These are phyloP conservation scores for Bembecia ichneumoniformis DNA, from an alignment of 2,888 invertebrate genomes.

Conservation along the genomic window DNA sequence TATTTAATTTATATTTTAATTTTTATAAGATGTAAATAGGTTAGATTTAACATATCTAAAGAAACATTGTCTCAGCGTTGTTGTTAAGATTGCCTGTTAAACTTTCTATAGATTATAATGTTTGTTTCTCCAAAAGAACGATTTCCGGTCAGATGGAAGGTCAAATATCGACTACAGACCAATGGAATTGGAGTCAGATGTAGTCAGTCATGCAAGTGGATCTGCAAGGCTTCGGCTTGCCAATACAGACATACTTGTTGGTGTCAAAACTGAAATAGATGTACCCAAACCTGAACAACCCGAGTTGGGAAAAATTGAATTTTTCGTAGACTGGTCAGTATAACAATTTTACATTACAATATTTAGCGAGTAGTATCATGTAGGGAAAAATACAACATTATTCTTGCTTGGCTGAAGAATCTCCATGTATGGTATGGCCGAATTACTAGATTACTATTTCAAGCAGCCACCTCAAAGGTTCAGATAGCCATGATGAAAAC, in stretches of 20 bases:
- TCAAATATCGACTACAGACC: slow-evolving; percentile 84
- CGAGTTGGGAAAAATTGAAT: slow-evolving; percentile 89
- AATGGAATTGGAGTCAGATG: slow-evolving; percentile 88
- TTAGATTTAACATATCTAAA: too few relatives aligned
- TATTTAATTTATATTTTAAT: too few relatives aligned
- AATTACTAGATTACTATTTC: too few relatives aligned
- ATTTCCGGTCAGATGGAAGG: slow-evolving; percentile 89
- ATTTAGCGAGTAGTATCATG: neutral
- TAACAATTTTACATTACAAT: neutral
- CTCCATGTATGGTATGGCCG: too few relatives aligned
- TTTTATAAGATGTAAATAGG: too few relatives aligned
- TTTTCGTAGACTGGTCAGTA: slow-evolving; percentile 94
- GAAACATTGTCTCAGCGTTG: too few relatives aligned
- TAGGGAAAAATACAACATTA: neutral
- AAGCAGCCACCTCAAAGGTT: too few relatives aligned
- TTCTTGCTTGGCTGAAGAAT: too few relatives aligned
- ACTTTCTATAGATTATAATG: neutral
- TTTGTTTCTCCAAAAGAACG: slow-evolving; percentile 73
- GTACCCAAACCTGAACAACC: slow-evolving; percentile 81
- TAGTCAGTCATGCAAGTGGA: slow-evolving; percentile 89
- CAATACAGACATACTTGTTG: slow-evolving; percentile 94
- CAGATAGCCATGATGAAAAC: too few relatives aligned
- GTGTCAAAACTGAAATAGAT: slow-evolving; percentile 92
- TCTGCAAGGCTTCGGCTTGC: slow-evolving; percentile 88
- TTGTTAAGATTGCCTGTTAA: too few relatives aligned